Evolutionary conservation across 2,113 vertebrate species (phyloP), one percentile per base, ranked within the genome.

Genomic region (Jacana jacana): DNA sequence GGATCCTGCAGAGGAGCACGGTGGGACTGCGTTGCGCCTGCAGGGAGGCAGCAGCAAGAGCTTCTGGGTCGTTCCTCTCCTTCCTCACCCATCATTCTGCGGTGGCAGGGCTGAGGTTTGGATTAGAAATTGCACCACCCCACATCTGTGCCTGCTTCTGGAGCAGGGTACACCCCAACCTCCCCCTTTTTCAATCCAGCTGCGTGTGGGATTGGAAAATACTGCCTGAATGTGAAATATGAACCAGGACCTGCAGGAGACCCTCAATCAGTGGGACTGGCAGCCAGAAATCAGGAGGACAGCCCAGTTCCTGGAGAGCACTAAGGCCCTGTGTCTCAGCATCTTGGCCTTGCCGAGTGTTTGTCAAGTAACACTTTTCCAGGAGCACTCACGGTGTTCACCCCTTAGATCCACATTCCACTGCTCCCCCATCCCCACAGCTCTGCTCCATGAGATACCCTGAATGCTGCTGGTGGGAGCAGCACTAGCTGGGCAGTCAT

Each of bases 1-100:
- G 39, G 60, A 27, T 42, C 31, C 63, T 61, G 72, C 60, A 65
- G 40, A 7, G 15, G 31, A 82, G 63, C 14, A 10, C 10, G 8
- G 58, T 18, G 2, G 61, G 55, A 57, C 51, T 4, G 0, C 0
- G 0, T 20, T n/a, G 40, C 1, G 4, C 10, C 42, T 2, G 0
- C 11, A 8, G 30, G n/a, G 69, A 64, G 49, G 37, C 22, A 24
- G 16, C 35, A 7, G 42, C 23, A 69, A 80, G 35, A 88, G n/a
- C 30, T 81, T 23, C 61, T 68, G 81, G 35, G 54, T 60, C 2
- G 2, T 22, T 80, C 46, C 13, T 65, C 51, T 69, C 31, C 40
- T 25, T 68, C 52, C 48, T 75, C 0, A 0, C 13, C 54, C 15
- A 1, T 44, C 11, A 69, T 88, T 82, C 52, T 72, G 13, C 0